These are phyloP conservation scores for Rosalia funebris DNA, from an alignment of 2,888 invertebrate genomes.

Conservation along the genomic window DNA sequence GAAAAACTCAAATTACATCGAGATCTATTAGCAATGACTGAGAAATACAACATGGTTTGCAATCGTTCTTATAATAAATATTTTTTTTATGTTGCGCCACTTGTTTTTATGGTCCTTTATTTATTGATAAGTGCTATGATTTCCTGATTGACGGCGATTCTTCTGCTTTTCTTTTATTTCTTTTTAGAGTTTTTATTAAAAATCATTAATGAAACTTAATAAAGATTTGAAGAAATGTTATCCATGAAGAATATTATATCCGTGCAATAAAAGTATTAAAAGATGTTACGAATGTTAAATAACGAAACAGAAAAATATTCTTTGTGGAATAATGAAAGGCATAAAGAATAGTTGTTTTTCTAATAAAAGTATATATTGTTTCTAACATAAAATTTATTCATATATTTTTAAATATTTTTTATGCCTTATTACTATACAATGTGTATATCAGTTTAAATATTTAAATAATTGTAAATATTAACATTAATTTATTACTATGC, in stretches of 20 bases:
- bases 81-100: constrained; percentile 69
- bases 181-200: constrained; percentile 60
- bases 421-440: constrained; percentile 5
- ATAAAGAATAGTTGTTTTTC: not conserved
- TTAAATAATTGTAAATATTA: constrained; percentile 33
- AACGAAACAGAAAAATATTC: not conserved
- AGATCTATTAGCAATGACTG: constrained; percentile 70
- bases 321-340: not conserved
- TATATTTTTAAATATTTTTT: not conserved
- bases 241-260: not conserved
- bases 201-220: constrained; percentile 54
- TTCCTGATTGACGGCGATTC: constrained; percentile 72
- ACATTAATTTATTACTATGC: constrained; percentile 9
- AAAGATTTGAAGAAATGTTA: not conserved
- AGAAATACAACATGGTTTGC: constrained; percentile 69
- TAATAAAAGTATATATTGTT: not conserved
- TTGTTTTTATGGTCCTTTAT: constrained; percentile 70
- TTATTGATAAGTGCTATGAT: constrained; percentile 69
- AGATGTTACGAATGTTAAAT: constrained; percentile 13
- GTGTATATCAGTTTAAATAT: constrained; percentile 5
- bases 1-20: constrained; percentile 72
- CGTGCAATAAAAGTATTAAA: not conserved
- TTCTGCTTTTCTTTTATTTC: constrained; percentile 61
- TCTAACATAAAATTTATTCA: not conserved
- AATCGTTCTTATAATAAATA: constrained; percentile 71